Percentiles rank a stretch among this genome's conserved stretches.
Conservation (phyloP, 2,888 invertebrate species). For the Coenonympha arcania region DNA sequence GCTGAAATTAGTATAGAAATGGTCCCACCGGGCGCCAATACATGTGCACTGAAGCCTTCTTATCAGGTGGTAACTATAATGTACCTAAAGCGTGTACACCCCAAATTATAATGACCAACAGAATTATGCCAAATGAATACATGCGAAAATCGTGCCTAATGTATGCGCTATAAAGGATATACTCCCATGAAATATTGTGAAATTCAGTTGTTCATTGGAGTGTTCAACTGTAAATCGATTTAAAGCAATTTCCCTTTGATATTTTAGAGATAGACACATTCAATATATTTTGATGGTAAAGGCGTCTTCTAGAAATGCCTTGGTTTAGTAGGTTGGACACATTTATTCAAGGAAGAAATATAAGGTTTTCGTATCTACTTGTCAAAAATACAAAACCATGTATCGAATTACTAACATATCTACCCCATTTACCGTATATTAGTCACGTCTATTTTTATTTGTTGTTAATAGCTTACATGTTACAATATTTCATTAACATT, state of each 20-base stretch:
- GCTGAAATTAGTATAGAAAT: slow-evolving; percentile 9
- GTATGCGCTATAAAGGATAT: neutral
- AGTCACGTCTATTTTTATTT: no score
- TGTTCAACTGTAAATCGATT: slow-evolving; percentile 17
- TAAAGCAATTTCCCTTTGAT: slow-evolving; percentile 18
- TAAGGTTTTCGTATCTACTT: no score
- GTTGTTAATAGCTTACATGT: no score
- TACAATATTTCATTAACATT: no score
- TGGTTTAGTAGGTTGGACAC: neutral
- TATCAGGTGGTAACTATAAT: slow-evolving; percentile 25
- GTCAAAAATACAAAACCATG: no score
- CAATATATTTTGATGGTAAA: slow-evolving; percentile 8
- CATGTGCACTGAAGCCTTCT: slow-evolving; percentile 31
- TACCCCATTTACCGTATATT: no score
- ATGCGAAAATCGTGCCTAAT: slow-evolving; percentile 3
- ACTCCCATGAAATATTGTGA: neutral
- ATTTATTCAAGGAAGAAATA: no score
- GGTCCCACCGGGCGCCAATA: slow-evolving; percentile 23
- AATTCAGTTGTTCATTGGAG: neutral
- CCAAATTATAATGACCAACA: slow-evolving; percentile 10
- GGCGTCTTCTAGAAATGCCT: slow-evolving; percentile 8
- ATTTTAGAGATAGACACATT: slow-evolving; percentile 13
- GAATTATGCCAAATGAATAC: slow-evolving; percentile 1
- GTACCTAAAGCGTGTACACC: slow-evolving; percentile 25
- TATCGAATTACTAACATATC: no score